phyloP scores from a whole-genome alignment of 2,113 vertebrate genomes.

The Plectropomus leopardus region DNA sequence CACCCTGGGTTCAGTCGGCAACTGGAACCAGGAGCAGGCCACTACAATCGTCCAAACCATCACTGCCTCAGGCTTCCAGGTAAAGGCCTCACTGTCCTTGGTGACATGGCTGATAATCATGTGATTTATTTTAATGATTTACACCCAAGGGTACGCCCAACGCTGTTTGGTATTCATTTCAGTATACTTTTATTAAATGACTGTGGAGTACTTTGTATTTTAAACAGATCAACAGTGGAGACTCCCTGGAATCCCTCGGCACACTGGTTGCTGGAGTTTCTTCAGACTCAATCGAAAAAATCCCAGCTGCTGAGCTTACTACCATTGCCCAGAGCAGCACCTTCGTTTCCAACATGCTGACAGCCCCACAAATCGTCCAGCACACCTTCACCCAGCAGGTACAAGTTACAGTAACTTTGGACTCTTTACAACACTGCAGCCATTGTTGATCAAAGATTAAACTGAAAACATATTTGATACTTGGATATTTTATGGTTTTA shows the following conservation, averaged over 20 bases:
- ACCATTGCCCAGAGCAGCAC: slow-evolving; percentile 18
- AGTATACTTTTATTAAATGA: background rate
- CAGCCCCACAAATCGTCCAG: slow-evolving; percentile 63
- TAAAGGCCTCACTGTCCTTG: background rate
- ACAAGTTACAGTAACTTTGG: slow-evolving; percentile 2
- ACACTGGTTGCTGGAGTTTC: slow-evolving; percentile 69
- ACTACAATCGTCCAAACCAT: slow-evolving; percentile 59
- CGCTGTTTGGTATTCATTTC: background rate
- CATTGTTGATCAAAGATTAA: background rate
- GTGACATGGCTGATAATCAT: background rate
- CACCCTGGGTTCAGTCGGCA: slow-evolving; percentile 52
- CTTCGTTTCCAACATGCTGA: slow-evolving; percentile 71
- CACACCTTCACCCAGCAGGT: slow-evolving; percentile 67
- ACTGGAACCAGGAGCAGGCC: slow-evolving; percentile 72
- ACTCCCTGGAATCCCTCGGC: slow-evolving; percentile 65
- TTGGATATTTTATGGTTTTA: background rate
- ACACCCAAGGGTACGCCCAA: background rate
- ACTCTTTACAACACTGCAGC: background rate
- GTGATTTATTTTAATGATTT: background rate
- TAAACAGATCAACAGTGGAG: slow-evolving; percentile 59
- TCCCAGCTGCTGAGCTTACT: slow-evolving; percentile 55
- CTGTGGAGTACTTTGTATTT: background rate
- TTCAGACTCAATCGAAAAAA: slow-evolving; percentile 25
- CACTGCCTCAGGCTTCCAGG: slow-evolving; percentile 48
- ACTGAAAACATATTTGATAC: background rate